phyloP scores from a whole-genome alignment of 2,113 vertebrate genomes.

The Nettapus auritus region DNA sequence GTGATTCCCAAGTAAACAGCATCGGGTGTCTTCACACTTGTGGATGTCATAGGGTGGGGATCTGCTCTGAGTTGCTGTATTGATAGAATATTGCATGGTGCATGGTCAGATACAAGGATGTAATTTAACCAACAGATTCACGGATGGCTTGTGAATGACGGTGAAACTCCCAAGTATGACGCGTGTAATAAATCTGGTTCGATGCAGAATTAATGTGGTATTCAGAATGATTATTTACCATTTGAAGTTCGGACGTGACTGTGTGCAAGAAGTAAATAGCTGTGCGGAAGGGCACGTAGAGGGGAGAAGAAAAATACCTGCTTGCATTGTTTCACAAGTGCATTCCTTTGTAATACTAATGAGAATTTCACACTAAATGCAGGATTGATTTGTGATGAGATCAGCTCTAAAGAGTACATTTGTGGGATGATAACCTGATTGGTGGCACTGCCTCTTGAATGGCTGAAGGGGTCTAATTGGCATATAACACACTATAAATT shows the following conservation, averaged over 20 bases:
- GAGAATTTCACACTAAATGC: conserved; percentile 55
- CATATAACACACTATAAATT: conserved; percentile 79
- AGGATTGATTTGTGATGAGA: conserved; percentile 45
- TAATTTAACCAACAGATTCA: neutral
- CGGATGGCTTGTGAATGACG: neutral
- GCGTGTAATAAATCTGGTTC: neutral
- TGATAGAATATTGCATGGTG: neutral
- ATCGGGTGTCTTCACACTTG: neutral
- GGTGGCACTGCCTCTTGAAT: conserved; percentile 51
- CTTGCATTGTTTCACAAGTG: neutral
- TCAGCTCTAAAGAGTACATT: conserved; percentile 50
- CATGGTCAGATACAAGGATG: neutral
- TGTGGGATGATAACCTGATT: conserved; percentile 41
- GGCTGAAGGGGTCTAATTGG: conserved; percentile 70
- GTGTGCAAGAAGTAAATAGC: neutral
- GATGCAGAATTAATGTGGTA: neutral
- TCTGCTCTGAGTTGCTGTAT: neutral
- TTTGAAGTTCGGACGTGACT: neutral
- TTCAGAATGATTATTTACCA: neutral
- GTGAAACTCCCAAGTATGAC: neutral
- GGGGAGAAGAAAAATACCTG: neutral
- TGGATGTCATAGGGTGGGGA: neutral
- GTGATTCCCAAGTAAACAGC: neutral
- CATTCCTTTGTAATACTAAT: conserved; percentile 25
- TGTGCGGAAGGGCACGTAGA: neutral